Evolutionary conservation across 2,113 vertebrate genomes (phyloP).

Genomic region (Verasper variegatus): DNA sequence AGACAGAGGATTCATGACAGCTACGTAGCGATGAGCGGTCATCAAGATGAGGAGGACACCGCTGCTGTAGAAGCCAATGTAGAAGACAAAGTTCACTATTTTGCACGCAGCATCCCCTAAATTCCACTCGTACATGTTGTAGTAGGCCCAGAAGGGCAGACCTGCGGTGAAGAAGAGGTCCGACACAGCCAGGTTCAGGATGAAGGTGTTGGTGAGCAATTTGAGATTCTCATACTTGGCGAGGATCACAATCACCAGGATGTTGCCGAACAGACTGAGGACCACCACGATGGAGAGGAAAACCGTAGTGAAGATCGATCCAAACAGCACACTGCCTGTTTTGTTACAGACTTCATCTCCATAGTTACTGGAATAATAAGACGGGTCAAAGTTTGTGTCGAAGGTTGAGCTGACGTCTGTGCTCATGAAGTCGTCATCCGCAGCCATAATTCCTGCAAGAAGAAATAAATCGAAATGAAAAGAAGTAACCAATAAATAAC

Average conservation of each 20-base stretch:
- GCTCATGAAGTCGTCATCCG: no score
- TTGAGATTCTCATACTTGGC: conserved; percentile 88
- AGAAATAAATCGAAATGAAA: not conserved
- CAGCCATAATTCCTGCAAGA: not conserved
- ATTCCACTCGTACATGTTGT: conserved; percentile 81
- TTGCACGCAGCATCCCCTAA: conserved; percentile 87
- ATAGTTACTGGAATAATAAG: accelerated
- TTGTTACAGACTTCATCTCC: conserved; percentile 72
- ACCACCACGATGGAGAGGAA: conserved; percentile 84
- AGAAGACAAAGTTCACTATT: conserved; percentile 84
- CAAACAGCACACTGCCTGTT: conserved; percentile 42
- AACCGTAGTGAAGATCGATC: conserved; percentile 68
- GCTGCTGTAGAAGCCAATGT: conserved; percentile 89
- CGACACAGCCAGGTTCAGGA: conserved; percentile 90
- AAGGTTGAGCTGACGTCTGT: not conserved
- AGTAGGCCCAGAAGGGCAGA: conserved; percentile 87
- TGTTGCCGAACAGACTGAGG: conserved; percentile 90
- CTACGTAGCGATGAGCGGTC: conserved; percentile 88
- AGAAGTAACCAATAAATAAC: not conserved
- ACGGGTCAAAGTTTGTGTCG: not conserved
- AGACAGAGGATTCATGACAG: conserved; percentile 87
- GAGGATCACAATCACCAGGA: conserved; percentile 87
- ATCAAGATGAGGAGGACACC: conserved; percentile 88
- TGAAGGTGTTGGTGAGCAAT: conserved; percentile 89
- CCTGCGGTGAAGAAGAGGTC: conserved; percentile 89